Evolutionary conservation across 2,888 invertebrate genomes (phyloP).

Genomic region (Crocallis elinguaria): DNA sequence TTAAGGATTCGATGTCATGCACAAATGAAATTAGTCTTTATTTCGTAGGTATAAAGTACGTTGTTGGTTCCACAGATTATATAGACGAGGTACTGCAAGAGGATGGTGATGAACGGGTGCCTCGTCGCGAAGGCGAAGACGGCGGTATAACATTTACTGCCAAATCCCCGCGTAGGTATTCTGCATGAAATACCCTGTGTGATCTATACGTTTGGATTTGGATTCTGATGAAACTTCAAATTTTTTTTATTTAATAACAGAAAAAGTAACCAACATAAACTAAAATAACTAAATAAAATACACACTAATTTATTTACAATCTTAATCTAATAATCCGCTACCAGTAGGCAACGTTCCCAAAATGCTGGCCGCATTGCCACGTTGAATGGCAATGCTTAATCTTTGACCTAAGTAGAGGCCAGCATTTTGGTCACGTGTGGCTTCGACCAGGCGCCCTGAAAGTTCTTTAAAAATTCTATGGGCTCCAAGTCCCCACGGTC

Average conservation of each 20-base stretch:
- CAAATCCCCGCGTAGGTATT: constrained; percentile 93
- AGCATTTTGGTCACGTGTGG: no score
- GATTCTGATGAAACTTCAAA: constrained; percentile 39
- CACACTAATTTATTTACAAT: no score
- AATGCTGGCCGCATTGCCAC: no score
- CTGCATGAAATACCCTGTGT: constrained; percentile 69
- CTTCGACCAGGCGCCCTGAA: no score
- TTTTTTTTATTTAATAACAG: neutral
- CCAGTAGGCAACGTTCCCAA: no score
- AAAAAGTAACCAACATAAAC: neutral
- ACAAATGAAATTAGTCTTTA: constrained; percentile 19
- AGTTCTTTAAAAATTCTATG: no score
- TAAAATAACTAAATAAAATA: no score
- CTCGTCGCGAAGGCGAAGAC: constrained; percentile 88
- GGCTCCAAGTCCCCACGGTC: no score
- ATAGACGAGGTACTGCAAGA: constrained; percentile 92
- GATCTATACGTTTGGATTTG: constrained; percentile 69
- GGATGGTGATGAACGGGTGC: constrained; percentile 79
- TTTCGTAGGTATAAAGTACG: constrained; percentile 25
- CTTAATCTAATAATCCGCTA: no score
- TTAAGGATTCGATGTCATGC: constrained; percentile 1
- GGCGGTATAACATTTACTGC: constrained; percentile 96
- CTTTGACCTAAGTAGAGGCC: no score
- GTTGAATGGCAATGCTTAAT: no score
- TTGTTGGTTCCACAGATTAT: constrained; percentile 86